Base-by-base conservation (phyloP, 2,797 vertebrate genomes). In the Argyrosomus regius region DNA sequence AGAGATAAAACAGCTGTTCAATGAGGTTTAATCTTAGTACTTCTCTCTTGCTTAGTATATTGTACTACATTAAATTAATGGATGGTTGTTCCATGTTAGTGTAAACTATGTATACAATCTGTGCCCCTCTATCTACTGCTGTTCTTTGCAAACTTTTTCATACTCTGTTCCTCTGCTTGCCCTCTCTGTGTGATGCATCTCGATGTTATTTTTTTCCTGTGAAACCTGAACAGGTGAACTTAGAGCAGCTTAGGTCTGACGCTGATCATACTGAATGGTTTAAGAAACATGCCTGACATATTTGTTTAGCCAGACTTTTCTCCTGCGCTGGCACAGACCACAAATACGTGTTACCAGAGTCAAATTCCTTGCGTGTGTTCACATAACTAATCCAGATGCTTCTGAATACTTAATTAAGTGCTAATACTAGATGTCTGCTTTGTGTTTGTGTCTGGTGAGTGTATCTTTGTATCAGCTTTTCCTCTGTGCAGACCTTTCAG, bases 391-490 rank as follows among this genome's bases (percentile, higher is more conserved):
- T 46, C 16, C 12, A 49, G 14, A 49, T 54, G 54, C 28, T 63
- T 57, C 14, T 54, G 17, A 65, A 43, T 41, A 75, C 18, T 58
- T 71, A 56, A 39, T 31, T 76, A 10, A 26, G 24, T 58, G 8
- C 17, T 82, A n/a, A 49, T 17, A 20, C 49, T 61, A 41, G 4
- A 24, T 54, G 8, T 56, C 2, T 74, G 9, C 11, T 61, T 26
- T 45, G 1, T 75, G 16, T 68, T n/a, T 22, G 8, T 74, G 5
- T 49, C 3, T 28, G 16, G 6, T 58, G 46, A 50, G 35, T 31
- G 35, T 54, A 39, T 53, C 20, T 48, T 24, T 87, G 49, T 64
- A 53, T 82, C 63, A 80, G 67, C 79, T 58, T 46, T 67, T 75
- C 26, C 13, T 69, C 71, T 83, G 35, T 31, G 16, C 1, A 6